Base-by-base conservation (phyloP, 2,113 vertebrate genomes). In the Desmodus rotundus region DNA sequence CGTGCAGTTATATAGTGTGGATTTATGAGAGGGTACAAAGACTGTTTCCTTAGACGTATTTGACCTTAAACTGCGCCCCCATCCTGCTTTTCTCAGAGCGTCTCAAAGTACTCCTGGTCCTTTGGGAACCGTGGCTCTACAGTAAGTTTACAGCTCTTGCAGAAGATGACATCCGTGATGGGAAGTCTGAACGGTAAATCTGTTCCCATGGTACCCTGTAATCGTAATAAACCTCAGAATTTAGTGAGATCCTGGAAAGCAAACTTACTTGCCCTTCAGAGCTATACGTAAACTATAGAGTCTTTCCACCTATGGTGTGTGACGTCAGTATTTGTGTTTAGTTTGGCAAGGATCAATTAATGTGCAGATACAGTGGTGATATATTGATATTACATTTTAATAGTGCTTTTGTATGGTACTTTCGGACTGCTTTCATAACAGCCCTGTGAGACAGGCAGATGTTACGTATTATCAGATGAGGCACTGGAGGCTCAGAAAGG, bases 291-390 rank as follows among this genome's bases (percentile, higher is more conserved):
- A 61, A 52, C 50, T 74, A 81, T 81, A 89, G 89, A 74, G 92
- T 82, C 45, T 95, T 94, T 65, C 72, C 74, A 83, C 73, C 77
- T 82, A 5, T 93, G 96, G 81, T 96, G n/a, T 88, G 31, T 96
- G 82, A 84, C 96, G 73, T 95, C 95, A 93, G 85, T 97, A 77
- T 94, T 93, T 91, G 78, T 95, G 93, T 52, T 97, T 68, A 85
- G 82, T 89, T 96, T 92, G 85, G 87, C 76, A 95, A 93, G 45
- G 74, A 82, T 91, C 56, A 68, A 2, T 26, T 81, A 67, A 47
- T 96, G 47, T 95, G 94, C n/a, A 93, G 14, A 95, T 90, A 61
- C 15, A 56, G 28, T 85, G 45, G 45, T 94, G 61, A 95, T 88
- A 43, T n/a, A 41, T 54, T 89, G 88, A 52, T 63, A 74, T 0